Conservation (phyloP, 2,797 vertebrate species). For the Graptemys geographica region DNA sequence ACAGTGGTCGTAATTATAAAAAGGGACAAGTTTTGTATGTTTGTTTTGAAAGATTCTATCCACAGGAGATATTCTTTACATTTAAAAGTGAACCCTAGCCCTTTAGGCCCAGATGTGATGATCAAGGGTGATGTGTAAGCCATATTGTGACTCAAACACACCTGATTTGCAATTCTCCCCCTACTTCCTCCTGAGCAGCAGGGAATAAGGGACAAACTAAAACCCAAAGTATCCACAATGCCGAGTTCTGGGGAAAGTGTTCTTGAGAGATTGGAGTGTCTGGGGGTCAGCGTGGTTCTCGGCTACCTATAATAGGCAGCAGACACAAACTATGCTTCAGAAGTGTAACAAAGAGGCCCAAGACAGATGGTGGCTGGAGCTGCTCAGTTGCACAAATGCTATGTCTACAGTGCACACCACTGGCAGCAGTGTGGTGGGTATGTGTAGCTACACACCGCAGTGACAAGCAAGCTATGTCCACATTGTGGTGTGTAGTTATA, state of each 20-base stretch:
- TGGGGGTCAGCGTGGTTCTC: too few relatives aligned
- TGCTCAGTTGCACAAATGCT: not conserved
- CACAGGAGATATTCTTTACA: not conserved
- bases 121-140: not conserved
- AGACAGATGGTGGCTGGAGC: not conserved
- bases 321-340: not conserved
- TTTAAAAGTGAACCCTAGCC: not conserved
- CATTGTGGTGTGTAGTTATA: too few relatives aligned
- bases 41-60: not conserved
- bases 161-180: not conserved
- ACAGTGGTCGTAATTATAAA: not conserved
- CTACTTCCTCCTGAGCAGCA: not conserved
- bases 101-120: not conserved
- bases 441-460: not conserved
- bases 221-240: not conserved
- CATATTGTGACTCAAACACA: not conserved
- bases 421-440: not conserved
- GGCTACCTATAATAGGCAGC: too few relatives aligned
- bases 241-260: not conserved
- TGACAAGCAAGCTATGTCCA: not conserved
- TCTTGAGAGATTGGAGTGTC: too few relatives aligned
- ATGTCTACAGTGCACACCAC: too few relatives aligned
- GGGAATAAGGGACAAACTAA: not conserved
- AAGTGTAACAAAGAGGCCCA: not conserved
- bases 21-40: not conserved